These are phyloP conservation scores for Drosophila pseudotakahashii DNA, from an alignment of 2,888 invertebrate species.

Conservation along the genomic window DNA sequence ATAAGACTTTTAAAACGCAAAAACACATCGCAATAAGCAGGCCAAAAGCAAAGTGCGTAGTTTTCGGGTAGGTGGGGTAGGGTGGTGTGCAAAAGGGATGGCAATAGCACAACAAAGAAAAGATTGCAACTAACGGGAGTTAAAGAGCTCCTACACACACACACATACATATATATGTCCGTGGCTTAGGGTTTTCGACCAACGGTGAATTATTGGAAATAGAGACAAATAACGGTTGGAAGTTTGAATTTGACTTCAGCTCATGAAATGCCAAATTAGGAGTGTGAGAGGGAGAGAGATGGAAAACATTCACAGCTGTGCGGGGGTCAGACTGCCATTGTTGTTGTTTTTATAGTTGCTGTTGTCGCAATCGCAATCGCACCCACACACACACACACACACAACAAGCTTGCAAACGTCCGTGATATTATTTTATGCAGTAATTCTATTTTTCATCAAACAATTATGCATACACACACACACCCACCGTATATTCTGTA, in stretches of 20 bases:
- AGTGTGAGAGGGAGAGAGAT: slow-evolving; percentile 12
- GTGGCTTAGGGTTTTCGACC: slow-evolving; percentile 6
- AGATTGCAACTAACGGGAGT: slow-evolving; percentile 37
- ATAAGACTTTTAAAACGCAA: slow-evolving; percentile 79
- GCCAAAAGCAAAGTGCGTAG: slow-evolving; percentile 72
- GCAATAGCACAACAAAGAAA: slow-evolving; percentile 38
- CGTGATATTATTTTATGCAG: slow-evolving; percentile 36
- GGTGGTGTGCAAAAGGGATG: slow-evolving; percentile 22
- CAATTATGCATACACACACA: slow-evolving; percentile 29
- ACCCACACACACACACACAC: slow-evolving; percentile 19
- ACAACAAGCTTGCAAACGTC: slow-evolving; percentile 25
- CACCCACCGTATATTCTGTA: slow-evolving; percentile 38
- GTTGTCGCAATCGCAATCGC: slow-evolving; percentile 30
- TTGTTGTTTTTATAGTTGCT: slow-evolving; percentile 42
- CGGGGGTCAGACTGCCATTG: slow-evolving; percentile 44
- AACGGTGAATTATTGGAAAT: slow-evolving; percentile 46
- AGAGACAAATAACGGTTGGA: slow-evolving; percentile 43
- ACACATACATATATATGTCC: not conserved
- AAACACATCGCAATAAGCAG: slow-evolving; percentile 68
- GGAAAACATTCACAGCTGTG: slow-evolving; percentile 48
- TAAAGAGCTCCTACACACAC: slow-evolving; percentile 4
- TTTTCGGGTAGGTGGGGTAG: slow-evolving; percentile 36
- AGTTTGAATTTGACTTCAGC: slow-evolving; percentile 20
- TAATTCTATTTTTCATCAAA: slow-evolving; percentile 46
- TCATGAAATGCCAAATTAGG: not conserved